Conservation (phyloP, 2,113 vertebrate genomes). For the Pandion haliaetus region DNA sequence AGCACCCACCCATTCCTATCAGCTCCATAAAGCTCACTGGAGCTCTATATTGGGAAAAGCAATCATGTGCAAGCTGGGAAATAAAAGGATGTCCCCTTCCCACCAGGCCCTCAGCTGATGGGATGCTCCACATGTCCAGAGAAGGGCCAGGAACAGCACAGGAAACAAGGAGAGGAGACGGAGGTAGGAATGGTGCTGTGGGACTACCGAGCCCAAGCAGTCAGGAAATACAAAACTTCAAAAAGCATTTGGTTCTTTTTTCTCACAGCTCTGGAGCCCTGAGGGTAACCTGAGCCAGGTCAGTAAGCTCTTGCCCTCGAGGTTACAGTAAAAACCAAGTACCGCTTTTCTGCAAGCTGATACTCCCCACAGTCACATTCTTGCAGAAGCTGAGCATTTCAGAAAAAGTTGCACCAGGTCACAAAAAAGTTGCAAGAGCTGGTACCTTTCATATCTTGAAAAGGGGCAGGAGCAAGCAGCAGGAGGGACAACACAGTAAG, state of each 20-base stretch:
- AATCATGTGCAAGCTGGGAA: no score
- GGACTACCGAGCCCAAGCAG: neutral
- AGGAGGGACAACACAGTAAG: accelerated
- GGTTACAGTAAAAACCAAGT: neutral
- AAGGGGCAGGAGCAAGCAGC: neutral
- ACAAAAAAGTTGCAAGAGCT: neutral
- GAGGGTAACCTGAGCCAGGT: neutral
- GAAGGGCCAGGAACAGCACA: neutral
- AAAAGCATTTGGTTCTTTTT: neutral
- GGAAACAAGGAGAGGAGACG: neutral
- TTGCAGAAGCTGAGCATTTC: neutral
- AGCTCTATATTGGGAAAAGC: neutral
- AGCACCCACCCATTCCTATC: no score
- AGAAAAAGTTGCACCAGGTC: neutral
- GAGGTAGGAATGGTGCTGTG: neutral
- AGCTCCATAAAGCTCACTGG: neutral
- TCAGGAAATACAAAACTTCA: neutral
- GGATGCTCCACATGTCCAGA: neutral
- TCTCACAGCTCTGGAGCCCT: neutral
- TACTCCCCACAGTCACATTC: neutral
- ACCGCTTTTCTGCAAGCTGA: neutral
- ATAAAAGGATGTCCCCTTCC: neutral
- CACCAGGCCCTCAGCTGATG: neutral
- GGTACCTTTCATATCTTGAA: no score
- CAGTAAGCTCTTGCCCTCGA: neutral